Percentiles rank a stretch among this genome's conserved stretches.
These are phyloP conservation scores for Eulemur albifrons DNA, from an alignment of 2,797 vertebrate genomes.

Conservation along the genomic window DNA sequence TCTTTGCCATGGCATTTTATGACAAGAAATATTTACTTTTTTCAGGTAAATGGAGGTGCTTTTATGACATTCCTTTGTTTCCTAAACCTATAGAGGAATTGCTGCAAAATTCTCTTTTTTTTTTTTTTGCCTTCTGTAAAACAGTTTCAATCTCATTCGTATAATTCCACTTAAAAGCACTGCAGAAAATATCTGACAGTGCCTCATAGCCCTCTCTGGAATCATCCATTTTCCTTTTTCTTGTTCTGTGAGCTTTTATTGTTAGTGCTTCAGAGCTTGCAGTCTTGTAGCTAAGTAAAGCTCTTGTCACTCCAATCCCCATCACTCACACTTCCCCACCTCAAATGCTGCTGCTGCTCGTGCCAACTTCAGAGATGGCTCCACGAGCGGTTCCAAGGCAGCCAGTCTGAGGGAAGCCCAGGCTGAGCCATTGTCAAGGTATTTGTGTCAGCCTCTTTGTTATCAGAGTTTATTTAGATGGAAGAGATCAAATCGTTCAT, in stretches of 20 bases:
- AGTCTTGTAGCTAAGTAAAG: neutral
- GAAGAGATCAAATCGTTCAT: conserved; percentile 49
- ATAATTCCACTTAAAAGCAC: neutral
- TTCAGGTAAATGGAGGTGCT: neutral
- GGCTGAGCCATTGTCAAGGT: neutral
- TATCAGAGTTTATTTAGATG: conserved; percentile 22
- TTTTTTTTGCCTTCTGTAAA: neutral
- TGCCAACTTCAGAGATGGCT: neutral
- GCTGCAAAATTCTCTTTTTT: neutral
- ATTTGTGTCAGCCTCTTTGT: neutral
- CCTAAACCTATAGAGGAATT: neutral
- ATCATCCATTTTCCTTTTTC: neutral
- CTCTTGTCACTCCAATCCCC: neutral
- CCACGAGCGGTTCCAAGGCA: neutral
- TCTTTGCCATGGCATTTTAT: neutral
- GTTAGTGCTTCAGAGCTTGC: neutral
- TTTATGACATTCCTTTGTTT: neutral
- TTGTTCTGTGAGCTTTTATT: neutral
- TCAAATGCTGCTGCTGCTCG: neutral
- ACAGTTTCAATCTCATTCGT: neutral
- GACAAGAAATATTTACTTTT: neutral
- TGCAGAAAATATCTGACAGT: neutral
- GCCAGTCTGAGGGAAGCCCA: neutral
- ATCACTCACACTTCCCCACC: neutral
- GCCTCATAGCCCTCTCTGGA: neutral